phyloP scores from a whole-genome alignment of 2,797 vertebrate genomes.

The Pristis pectinata region DNA sequence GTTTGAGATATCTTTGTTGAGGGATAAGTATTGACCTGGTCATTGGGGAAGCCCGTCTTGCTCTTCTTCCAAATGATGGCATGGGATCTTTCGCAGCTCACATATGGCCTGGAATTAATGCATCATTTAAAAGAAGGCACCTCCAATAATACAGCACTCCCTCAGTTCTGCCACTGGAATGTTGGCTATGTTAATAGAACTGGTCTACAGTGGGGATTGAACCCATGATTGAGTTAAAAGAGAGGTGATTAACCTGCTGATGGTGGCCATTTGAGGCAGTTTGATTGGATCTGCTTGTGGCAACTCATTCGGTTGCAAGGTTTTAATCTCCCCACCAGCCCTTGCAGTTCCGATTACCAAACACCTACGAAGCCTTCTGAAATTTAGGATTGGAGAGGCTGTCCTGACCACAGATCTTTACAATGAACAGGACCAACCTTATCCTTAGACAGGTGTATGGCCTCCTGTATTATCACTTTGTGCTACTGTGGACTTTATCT shows the following conservation, averaged over 20 bases:
- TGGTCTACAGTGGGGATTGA: too few species aligned
- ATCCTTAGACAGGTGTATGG: slow-evolving; percentile 66
- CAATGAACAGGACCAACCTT: slow-evolving; percentile 67
- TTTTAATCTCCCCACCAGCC: too few species aligned
- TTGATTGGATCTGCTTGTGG: not conserved
- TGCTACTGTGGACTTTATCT: slow-evolving; percentile 74
- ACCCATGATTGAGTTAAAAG: too few species aligned
- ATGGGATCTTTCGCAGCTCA: not conserved
- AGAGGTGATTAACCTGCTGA: not conserved
- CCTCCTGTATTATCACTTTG: slow-evolving; percentile 70
- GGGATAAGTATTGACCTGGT: not conserved
- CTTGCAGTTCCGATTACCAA: too few species aligned
- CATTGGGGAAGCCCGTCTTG: not conserved
- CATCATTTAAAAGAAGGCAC: not conserved
- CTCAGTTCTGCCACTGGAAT: too few species aligned
- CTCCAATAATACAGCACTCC: too few species aligned
- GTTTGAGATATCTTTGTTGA: not conserved
- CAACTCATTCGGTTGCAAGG: not conserved
- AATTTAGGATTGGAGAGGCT: slow-evolving; percentile 61
- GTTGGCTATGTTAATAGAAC: too few species aligned
- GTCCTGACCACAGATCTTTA: slow-evolving; percentile 63
- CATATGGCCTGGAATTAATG: not conserved
- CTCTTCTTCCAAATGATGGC: not conserved
- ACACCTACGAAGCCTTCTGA: slow-evolving; percentile 49
- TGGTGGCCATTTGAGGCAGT: too few species aligned